These are phyloP conservation scores for Cuniculus paca DNA, from an alignment of 2,797 vertebrate genomes.

Conservation along the genomic window DNA sequence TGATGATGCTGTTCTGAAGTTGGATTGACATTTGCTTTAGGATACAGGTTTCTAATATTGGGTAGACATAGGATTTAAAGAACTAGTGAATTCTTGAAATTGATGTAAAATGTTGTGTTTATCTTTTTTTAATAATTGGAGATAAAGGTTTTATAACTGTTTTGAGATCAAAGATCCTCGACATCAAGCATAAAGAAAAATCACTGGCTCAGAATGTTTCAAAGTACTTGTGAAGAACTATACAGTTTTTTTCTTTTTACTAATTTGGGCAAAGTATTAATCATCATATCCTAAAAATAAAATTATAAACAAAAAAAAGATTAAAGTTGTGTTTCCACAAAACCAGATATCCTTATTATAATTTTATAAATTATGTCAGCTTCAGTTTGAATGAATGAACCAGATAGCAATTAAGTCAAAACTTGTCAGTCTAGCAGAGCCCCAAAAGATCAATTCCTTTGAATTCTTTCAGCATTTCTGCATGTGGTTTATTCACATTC, in stretches of 20 bases:
- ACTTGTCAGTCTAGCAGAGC: background rate
- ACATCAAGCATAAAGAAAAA: slow-evolving; percentile 3
- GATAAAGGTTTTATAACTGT: background rate
- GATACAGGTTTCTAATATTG: background rate
- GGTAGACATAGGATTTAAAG: background rate
- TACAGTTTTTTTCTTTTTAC: background rate
- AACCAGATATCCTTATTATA: slow-evolving; percentile 17
- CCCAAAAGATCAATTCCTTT: background rate
- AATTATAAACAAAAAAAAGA: slow-evolving; percentile 7
- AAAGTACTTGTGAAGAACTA: background rate
- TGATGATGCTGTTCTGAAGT: background rate
- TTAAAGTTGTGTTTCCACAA: slow-evolving; percentile 36
- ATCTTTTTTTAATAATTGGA: background rate
- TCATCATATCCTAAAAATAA: slow-evolving; percentile 36
- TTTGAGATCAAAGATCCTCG: background rate
- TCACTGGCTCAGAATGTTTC: background rate
- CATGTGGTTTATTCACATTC: background rate
- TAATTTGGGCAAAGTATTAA: slow-evolving; percentile 5
- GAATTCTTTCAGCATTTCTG: background rate
- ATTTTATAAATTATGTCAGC: slow-evolving; percentile 30
- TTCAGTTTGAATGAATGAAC: slow-evolving; percentile 39
- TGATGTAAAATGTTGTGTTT: background rate
- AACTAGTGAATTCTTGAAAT: slow-evolving; percentile 13
- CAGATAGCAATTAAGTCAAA: slow-evolving; percentile 36
- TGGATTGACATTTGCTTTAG: slow-evolving; percentile 23